phyloP scores from a whole-genome alignment of 53 echinoderm and acorn worm species.

The Holothuria scabra region DNA sequence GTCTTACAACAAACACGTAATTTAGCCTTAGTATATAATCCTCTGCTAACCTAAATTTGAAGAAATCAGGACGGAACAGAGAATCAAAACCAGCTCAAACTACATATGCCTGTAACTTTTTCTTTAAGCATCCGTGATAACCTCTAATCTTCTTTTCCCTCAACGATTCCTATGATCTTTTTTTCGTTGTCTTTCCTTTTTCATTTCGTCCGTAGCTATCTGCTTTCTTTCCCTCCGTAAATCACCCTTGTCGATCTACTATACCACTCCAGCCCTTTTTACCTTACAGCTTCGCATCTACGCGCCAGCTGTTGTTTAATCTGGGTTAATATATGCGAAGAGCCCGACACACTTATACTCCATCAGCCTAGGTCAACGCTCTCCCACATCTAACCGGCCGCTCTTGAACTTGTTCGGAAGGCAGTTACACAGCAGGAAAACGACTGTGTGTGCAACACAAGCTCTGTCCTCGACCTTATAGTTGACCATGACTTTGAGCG shows the following conservation, averaged over 20 bases:
- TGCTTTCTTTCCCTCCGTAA: slow-evolving; percentile 7
- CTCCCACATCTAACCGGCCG: slow-evolving; percentile 9
- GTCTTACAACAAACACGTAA: slow-evolving; percentile 30
- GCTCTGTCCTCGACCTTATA: slow-evolving; percentile 84
- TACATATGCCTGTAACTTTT: neutral
- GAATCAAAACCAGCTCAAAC: slow-evolving; percentile 23
- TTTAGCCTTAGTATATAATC: slow-evolving; percentile 18
- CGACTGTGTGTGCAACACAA: slow-evolving; percentile 32
- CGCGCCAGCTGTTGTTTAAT: neutral
- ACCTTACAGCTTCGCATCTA: no score
- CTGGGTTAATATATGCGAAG: slow-evolving; percentile 52
- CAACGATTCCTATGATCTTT: slow-evolving; percentile 5
- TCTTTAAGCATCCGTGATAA: slow-evolving; percentile 4
- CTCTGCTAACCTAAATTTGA: slow-evolving; percentile 23
- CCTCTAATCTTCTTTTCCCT: slow-evolving; percentile 24
- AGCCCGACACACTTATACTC: slow-evolving; percentile 36
- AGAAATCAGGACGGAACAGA: slow-evolving; percentile 25
- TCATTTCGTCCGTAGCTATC: slow-evolving; percentile 17
- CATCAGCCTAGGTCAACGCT: slow-evolving; percentile 37
- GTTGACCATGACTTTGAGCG: slow-evolving; percentile 87
- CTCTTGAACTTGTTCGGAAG: slow-evolving; percentile 25
- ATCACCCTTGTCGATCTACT: no score
- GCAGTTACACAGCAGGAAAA: slow-evolving; percentile 3
- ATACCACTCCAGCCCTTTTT: no score
- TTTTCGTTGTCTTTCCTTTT: slow-evolving; percentile 6